Percentiles rank a stretch among this genome's conserved stretches.
Conservation (phyloP, 2,888 invertebrate genomes). For the Tipula vernalis region DNA sequence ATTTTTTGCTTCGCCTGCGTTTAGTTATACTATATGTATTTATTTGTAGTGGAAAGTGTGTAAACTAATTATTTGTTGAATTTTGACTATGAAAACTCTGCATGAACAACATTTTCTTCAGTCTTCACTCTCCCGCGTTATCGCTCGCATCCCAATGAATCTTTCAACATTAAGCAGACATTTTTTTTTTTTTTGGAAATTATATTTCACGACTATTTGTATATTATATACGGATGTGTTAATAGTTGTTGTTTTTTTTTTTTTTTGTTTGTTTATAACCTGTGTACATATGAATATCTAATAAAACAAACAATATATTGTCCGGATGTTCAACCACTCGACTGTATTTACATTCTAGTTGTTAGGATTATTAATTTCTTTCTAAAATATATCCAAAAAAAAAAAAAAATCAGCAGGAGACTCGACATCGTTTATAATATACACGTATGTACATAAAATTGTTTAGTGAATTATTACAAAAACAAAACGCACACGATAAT, state of each 20-base stretch:
- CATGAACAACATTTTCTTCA: background rate
- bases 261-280: background rate
- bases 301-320: background rate
- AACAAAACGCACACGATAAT: background rate
- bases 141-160: background rate
- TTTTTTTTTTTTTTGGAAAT: background rate
- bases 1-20: background rate
- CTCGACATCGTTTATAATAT: background rate
- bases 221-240: background rate
- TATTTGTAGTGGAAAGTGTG: background rate
- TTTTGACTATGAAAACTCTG: background rate
- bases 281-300: background rate
- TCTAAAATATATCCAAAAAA: background rate
- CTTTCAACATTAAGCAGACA: background rate
- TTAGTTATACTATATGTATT: background rate
- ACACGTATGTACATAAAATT: background rate
- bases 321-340: background rate
- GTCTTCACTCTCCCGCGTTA: background rate
- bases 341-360: background rate
- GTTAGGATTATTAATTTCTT: background rate
- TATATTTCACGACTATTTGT: background rate
- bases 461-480: conserved; percentile 4
- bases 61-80: background rate
- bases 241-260: background rate
- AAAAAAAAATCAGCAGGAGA: background rate